Evolutionary conservation across 2,888 invertebrate species (phyloP), one percentile per base, ranked within the genome.

Genomic region (Hyposoter dolosus): DNA sequence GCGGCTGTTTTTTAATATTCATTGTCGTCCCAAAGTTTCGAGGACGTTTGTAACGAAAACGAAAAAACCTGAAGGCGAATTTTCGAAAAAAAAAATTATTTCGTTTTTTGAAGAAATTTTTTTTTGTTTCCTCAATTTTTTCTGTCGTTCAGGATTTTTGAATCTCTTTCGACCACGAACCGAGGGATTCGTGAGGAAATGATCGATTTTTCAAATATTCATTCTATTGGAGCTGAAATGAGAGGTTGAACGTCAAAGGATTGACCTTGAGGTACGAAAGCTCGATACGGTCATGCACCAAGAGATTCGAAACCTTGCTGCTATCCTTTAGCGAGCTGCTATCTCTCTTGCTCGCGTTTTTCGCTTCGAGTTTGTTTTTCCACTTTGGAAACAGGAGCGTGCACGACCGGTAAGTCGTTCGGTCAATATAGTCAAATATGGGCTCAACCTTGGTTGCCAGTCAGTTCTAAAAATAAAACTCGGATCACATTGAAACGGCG

Each of bases 401-500:
- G 7, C 66, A 15, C 28, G 69, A 68, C 32, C 56, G 60, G 47
- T 45, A 60, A 71, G 45, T 79, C 47, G 45, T 28, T 60, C 47
- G 69, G 5, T 28, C 17, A 63, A 69, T 10, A 63, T 28, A 43
- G 72, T 53, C 72, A 66, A 81, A 81, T 81, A 81, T 72, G 80
- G 72, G 47, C 19, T 72, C 63, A 72, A 74, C 80, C 80, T 81
- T 81, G 63, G 65, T 50, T 5, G n/a, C 7, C 7, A 65, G 65
- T 74, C 80, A 72, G 53, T 53, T 65, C 65, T 81, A 81, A 81
- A 74, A 74, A 81, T 81, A 81, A 47, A 19, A 12, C 72, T 35
- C 1, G 12, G 17, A 81, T 71, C n/a, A 35, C 72, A 23, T 43
- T 71, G n/a, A 53, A 71, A 63, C 60, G 40, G 40, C 40, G 66